Percentiles rank a stretch among this genome's conserved stretches.
These are phyloP conservation scores for Meganola albula DNA, from an alignment of 2,888 invertebrate species.

Conservation along the genomic window DNA sequence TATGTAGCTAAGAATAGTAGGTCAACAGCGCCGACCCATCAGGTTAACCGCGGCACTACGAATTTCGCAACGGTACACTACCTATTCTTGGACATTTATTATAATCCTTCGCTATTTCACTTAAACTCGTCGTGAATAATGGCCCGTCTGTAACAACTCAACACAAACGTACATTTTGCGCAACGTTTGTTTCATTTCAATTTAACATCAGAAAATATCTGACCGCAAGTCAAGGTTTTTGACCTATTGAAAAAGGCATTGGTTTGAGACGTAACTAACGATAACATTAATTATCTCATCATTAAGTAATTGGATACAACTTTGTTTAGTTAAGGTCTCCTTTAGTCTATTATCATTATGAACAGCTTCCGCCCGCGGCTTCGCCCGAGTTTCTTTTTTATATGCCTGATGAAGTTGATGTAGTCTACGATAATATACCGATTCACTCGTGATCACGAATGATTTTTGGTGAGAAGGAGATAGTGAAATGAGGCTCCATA, in stretches of 20 bases:
- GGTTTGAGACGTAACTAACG: no score
- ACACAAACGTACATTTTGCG: constrained; percentile 12
- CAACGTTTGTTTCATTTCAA: constrained; percentile 19
- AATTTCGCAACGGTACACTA: constrained; percentile 30
- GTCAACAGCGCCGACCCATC: constrained; percentile 40
- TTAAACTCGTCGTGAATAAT: constrained; percentile 13
- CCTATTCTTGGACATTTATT: constrained; percentile 17
- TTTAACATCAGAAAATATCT: constrained; percentile 7
- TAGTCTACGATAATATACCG: no score
- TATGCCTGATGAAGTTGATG: no score
- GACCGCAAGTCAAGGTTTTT: constrained; percentile 19
- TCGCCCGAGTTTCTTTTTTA: no score
- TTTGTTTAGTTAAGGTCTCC: no score
- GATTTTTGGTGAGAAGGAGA: no score
- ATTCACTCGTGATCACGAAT: no score
- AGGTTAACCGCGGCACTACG: constrained; percentile 33
- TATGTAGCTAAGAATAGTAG: constrained; percentile 20
- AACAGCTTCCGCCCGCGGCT: no score
- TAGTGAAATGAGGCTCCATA: no score
- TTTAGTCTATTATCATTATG: no score
- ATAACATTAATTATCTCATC: no score
- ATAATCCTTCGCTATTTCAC: constrained; percentile 10
- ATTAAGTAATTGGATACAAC: no score
- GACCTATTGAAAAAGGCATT: constrained; percentile 8
- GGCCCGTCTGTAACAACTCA: constrained; percentile 4